Evolutionary conservation across 2,797 vertebrate genomes (phyloP), one percentile per base, ranked within the genome.

Genomic region (Acipenser ruthenus): DNA sequence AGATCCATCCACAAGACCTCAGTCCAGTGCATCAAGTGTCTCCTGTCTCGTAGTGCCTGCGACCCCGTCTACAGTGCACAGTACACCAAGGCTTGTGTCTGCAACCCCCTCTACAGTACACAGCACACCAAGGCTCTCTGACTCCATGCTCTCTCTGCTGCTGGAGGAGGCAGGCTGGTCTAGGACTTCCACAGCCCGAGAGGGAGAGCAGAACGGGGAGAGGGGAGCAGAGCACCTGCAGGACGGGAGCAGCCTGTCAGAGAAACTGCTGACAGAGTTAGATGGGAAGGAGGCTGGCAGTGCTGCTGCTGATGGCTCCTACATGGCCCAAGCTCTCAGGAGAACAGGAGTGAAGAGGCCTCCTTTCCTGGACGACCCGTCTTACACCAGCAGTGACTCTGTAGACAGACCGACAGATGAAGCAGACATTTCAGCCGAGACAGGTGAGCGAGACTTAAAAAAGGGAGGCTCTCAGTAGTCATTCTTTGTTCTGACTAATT

Each of bases 361-460:
- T 58, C 75, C 80, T 76, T 86, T 89, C 77, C 75, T 87, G 80
- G 73, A 76, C 58, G 84, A 87, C 65, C 77, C 77, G 61, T 75
- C 81, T 66, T 79, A 78, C 75, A 77, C 68, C 71, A 68, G 72
- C 72, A 69, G 60, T 67, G 9, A 50, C 71, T 82, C 12, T 11
- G 61, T 78, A 78, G 75, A 78, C 71, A 78, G 67, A 68, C 72
- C 50, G 77, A 68, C 61, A 56, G 76, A 71, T 83, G 87, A 88
- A 88, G 81, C 79, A 74, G 60, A 76, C 80, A 83, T 87, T 88
- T 84, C 86, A 79, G 67, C 78, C 70, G 71, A 79, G 76, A 70
- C 69, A 86, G 89, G 87, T 91, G 82, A 91, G 87, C 65, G 56
- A 10, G 37, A 50, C 47, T 9, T 49, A 49, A 47, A 13, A 18